Evolutionary conservation across 2,113 vertebrate species (phyloP).

Genomic region (Chamaetylas fuelleborni): DNA sequence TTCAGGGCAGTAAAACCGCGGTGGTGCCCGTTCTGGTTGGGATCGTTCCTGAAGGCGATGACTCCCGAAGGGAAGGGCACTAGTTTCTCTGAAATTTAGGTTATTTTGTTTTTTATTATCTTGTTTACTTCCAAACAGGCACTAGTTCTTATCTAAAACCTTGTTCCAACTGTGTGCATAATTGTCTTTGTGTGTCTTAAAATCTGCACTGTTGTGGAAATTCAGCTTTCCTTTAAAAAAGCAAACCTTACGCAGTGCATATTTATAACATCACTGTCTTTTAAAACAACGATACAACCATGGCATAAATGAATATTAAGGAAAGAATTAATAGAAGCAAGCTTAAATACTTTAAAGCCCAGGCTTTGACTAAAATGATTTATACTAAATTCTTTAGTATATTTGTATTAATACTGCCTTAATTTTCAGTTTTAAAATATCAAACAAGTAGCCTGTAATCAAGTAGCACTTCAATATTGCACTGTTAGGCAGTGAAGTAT

Average conservation of each 20-base stretch:
- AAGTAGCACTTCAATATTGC: neutral
- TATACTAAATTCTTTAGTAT: neutral
- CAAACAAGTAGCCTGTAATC: neutral
- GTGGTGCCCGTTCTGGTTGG: neutral
- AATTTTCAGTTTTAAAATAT: neutral
- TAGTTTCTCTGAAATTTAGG: neutral
- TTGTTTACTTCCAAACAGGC: neutral
- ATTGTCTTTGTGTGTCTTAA: neutral
- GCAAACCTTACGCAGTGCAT: neutral
- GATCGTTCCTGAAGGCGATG: neutral
- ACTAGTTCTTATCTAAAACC: neutral
- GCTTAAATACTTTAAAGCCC: neutral
- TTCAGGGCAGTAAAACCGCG: neutral
- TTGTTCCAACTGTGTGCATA: neutral
- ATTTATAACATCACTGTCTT: neutral
- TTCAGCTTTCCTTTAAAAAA: neutral
- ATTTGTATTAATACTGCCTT: neutral
- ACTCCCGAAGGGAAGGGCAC: neutral
- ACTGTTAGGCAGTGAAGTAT: neutral
- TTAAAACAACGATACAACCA: neutral
- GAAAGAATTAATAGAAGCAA: neutral
- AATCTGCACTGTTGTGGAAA: neutral
- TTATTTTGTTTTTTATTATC: neutral
- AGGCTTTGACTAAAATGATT: neutral
- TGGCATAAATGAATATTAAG: neutral